These are phyloP conservation scores for Lutjanus argentimaculatus DNA, from an alignment of 2,797 vertebrate species.

Conservation along the genomic window DNA sequence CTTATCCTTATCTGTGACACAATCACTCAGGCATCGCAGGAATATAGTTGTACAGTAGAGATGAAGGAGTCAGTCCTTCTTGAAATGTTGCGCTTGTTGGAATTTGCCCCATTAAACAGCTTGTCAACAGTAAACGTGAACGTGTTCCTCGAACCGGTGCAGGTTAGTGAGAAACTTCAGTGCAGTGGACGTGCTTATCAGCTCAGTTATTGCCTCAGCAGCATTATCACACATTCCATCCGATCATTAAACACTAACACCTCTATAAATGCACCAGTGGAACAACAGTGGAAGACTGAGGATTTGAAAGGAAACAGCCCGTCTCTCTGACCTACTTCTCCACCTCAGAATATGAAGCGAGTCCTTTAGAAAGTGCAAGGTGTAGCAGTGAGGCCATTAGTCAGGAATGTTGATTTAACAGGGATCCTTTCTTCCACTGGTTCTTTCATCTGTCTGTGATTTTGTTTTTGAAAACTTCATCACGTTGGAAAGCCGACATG, in stretches of 20 bases:
- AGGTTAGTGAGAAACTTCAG: neutral
- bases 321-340: slow-evolving; percentile 40
- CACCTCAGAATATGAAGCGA: neutral
- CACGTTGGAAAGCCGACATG: neutral
- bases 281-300: slow-evolving; percentile 45
- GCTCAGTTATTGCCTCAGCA: slow-evolving; percentile 23
- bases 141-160: neutral
- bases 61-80: neutral
- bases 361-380: slow-evolving; percentile 3
- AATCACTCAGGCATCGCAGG: neutral
- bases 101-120: slow-evolving; percentile 20
- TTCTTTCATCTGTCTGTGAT: neutral
- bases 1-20: neutral
- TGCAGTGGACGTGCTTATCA: slow-evolving; percentile 41
- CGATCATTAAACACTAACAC: slow-evolving; percentile 44
- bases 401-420: slow-evolving; percentile 2
- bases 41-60: neutral
- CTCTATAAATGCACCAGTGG: slow-evolving; percentile 4
- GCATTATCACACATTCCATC: slow-evolving; percentile 61
- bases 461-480: neutral
- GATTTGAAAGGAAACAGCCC: slow-evolving; percentile 20
- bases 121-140: neutral
- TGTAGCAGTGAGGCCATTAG: neutral
- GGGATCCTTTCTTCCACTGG: neutral
- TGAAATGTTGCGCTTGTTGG: neutral